Conservation (phyloP, 2,797 vertebrate species). For the Neosilurus hyrtlii region DNA sequence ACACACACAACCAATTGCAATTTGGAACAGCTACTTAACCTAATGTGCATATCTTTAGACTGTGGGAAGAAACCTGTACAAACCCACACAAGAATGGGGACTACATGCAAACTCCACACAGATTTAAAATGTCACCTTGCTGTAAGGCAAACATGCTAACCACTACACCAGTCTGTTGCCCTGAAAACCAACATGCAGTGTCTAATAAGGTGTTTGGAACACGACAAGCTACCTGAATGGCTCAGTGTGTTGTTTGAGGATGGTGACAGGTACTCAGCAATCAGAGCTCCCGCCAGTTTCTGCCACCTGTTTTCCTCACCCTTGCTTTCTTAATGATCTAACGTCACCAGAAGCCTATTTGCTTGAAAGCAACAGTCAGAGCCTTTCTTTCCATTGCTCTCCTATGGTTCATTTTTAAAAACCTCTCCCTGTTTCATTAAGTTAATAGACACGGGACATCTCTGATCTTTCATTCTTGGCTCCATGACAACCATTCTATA, state of each 20-base stretch:
- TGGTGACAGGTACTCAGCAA: background rate
- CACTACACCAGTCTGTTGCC: no score
- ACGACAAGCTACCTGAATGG: background rate
- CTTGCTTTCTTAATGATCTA: background rate
- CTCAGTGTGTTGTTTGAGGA: background rate
- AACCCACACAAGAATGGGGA: no score
- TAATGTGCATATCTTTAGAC: no score
- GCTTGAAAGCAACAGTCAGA: background rate
- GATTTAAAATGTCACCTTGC: no score
- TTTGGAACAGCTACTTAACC: no score
- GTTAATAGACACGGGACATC: slow-evolving; percentile 19
- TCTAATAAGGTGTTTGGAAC: background rate
- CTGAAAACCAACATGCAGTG: background rate
- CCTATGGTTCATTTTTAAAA: background rate
- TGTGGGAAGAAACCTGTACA: no score
- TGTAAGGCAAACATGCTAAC: no score
- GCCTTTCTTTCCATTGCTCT: slow-evolving; percentile 12
- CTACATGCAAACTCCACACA: no score
- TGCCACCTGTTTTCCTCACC: slow-evolving; percentile 4
- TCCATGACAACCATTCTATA: slow-evolving; percentile 36
- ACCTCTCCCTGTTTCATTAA: slow-evolving; percentile 6
- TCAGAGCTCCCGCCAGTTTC: background rate
- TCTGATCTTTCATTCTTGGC: slow-evolving; percentile 39
- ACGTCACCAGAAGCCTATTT: background rate
- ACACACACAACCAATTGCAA: no score